Base-by-base conservation (phyloP, 2,888 invertebrate genomes). In the Bhutanitis thaidina region DNA sequence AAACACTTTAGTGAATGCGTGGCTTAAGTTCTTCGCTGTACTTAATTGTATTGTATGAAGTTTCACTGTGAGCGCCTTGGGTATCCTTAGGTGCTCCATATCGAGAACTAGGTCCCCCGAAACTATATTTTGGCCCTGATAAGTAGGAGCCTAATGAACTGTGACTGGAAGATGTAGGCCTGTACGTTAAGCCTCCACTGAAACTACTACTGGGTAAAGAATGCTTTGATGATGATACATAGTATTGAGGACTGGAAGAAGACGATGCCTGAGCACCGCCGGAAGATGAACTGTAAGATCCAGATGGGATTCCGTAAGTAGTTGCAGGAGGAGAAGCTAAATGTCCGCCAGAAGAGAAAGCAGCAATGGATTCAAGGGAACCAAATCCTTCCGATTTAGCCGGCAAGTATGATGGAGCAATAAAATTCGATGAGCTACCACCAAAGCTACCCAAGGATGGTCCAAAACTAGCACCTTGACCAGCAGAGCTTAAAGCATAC, bases 1-100 rank as follows among this genome's bases (percentile, higher is more conserved):
- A 32, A 55, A 4, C 35, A 46, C 52, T 20, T 74, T 74, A 82
- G 57, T 84, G 74, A 55, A 55, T 63, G 48, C 72, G 73, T n/a
- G 88, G 82, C 49, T 87, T 89, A 9, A 90, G 62, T 59, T 84
- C 87, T 58, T 83, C 80, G 63, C 90, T 90, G 64, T 90, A 90
- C 64, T 89, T 90, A 48, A 90, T 90, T 5, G 90, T 90, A 61
- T 90, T 87, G 64, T 90, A 90, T 0, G 77, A 65, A 44, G 73
- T 74, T 65, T 87, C 87, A 57, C 88, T 88, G 58, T 79, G 80
- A 12, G 88, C 77, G 5, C 85, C 85, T 30, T 85, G 80, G 15
- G 67, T 60, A 55, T 89, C 90, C 55, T 80, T 80, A 15, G 80
- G 72, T 16, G 78, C 59, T 12, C 64, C 63, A 56, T 80, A 83